Evolutionary conservation across 2,113 vertebrate genomes (phyloP).

Genomic region (Ahaetulla prasina): DNA sequence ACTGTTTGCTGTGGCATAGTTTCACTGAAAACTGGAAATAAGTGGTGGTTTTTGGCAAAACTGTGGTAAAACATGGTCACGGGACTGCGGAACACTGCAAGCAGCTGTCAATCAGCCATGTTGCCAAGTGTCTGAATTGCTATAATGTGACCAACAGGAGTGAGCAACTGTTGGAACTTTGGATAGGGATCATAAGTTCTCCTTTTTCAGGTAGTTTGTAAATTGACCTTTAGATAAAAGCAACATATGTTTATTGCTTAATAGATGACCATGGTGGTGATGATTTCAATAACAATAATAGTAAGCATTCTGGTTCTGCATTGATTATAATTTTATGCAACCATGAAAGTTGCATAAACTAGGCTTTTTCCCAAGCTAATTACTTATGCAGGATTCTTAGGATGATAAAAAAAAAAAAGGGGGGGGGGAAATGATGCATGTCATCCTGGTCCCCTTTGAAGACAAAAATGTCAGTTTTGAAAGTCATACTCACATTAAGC

Average conservation of each 20-base stretch:
- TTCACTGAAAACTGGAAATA: background rate
- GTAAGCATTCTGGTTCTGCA: background rate
- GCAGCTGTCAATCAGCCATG: background rate
- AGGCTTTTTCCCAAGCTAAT: background rate
- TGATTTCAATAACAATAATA: background rate
- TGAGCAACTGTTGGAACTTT: background rate
- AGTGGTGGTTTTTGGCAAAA: background rate
- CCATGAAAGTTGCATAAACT: background rate
- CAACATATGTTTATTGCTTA: background rate
- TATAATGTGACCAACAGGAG: background rate
- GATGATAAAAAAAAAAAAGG: background rate
- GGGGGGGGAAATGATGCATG: background rate
- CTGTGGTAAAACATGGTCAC: background rate
- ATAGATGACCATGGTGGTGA: background rate
- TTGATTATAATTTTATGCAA: background rate
- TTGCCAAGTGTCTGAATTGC: background rate
- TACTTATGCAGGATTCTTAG: background rate
- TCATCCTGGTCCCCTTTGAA: background rate
- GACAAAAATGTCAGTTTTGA: background rate
- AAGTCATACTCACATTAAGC: background rate
- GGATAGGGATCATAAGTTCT: background rate
- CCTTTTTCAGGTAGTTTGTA: background rate
- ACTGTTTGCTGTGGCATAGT: background rate
- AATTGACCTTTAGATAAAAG: background rate
- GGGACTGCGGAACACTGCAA: background rate